phyloP scores from a whole-genome alignment of 1,140 invertebrate genomes.

The Coenobita brevimanus region DNA sequence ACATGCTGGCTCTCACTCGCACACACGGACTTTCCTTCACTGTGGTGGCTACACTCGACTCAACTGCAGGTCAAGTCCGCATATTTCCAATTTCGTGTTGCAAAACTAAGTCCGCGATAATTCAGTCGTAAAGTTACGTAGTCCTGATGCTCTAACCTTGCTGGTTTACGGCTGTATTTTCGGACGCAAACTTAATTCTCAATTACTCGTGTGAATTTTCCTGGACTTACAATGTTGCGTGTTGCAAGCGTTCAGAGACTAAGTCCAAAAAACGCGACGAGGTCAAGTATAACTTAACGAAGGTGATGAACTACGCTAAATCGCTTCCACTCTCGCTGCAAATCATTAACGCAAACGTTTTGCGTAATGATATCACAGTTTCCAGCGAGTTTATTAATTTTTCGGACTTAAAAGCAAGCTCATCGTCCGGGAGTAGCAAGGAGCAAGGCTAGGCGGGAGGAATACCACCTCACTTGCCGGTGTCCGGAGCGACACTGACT shows the following conservation, averaged over 20 bases:
- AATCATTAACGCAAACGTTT: neutral
- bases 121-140: too few relatives aligned
- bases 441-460: slow-evolving; percentile 14
- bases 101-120: too few relatives aligned
- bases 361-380: slow-evolving; percentile 23
- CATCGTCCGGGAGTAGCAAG: neutral
- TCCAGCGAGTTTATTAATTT: slow-evolving; percentile 35
- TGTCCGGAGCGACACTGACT: slow-evolving; percentile 62
- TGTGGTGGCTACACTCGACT: too few relatives aligned
- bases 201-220: neutral
- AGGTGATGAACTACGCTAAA: neutral
- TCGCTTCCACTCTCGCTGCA: neutral
- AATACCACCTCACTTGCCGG: slow-evolving; percentile 38
- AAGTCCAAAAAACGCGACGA: slow-evolving; percentile 48
- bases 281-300: neutral
- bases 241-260: slow-evolving; percentile 24
- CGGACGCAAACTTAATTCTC: too few relatives aligned
- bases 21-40: too few relatives aligned
- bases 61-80: too few relatives aligned
- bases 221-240: slow-evolving; percentile 3
- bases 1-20: too few relatives aligned
- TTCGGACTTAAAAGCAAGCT: slow-evolving; percentile 18
- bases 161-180: too few relatives aligned
- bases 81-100: too few relatives aligned
- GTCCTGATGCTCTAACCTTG: too few relatives aligned